These are phyloP conservation scores for Blastobasis adustella DNA, from an alignment of 2,888 invertebrate species.

Conservation along the genomic window DNA sequence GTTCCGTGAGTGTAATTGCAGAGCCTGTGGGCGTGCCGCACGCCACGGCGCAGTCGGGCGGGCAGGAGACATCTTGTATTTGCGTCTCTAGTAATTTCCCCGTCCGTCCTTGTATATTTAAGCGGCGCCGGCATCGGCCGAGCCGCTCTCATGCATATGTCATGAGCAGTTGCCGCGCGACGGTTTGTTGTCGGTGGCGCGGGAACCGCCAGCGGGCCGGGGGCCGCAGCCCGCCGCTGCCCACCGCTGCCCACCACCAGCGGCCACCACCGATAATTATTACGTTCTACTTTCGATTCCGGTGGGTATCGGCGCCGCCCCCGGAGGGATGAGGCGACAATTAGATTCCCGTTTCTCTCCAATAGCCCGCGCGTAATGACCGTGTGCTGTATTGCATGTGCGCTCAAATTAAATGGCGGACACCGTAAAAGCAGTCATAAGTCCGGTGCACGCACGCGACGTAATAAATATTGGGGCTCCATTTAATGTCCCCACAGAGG, in stretches of 20 bases:
- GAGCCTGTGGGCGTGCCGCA: slow-evolving; percentile 47
- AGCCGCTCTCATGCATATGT: slow-evolving; percentile 71
- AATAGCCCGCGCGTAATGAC: slow-evolving; percentile 38
- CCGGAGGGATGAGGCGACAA: slow-evolving; percentile 62
- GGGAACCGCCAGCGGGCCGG: slow-evolving; percentile 41
- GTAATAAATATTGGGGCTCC: slow-evolving; percentile 45
- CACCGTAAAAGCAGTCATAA: slow-evolving; percentile 56
- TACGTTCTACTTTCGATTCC: slow-evolving; percentile 64
- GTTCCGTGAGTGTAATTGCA: slow-evolving; percentile 64
- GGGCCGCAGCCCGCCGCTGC: slow-evolving; percentile 28
- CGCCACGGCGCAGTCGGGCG: slow-evolving; percentile 35
- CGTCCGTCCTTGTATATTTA: slow-evolving; percentile 68
- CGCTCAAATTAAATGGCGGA: slow-evolving; percentile 59
- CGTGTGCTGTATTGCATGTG: slow-evolving; percentile 52
- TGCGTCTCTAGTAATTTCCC: slow-evolving; percentile 65
- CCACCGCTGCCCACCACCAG: slow-evolving; percentile 42
- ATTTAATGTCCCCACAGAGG: slow-evolving; percentile 41
- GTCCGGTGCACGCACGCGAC: slow-evolving; percentile 49
- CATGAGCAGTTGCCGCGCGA: slow-evolving; percentile 72
- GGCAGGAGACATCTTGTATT: slow-evolving; percentile 60
- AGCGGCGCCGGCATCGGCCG: slow-evolving; percentile 47
- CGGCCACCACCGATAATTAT: slow-evolving; percentile 59
- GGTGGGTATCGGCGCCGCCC: slow-evolving; percentile 51
- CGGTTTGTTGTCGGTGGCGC: slow-evolving; percentile 71
- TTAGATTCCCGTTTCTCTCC: slow-evolving; percentile 56